phyloP scores from a whole-genome alignment of 2,888 invertebrate species.

The Lymantria dispar region DNA sequence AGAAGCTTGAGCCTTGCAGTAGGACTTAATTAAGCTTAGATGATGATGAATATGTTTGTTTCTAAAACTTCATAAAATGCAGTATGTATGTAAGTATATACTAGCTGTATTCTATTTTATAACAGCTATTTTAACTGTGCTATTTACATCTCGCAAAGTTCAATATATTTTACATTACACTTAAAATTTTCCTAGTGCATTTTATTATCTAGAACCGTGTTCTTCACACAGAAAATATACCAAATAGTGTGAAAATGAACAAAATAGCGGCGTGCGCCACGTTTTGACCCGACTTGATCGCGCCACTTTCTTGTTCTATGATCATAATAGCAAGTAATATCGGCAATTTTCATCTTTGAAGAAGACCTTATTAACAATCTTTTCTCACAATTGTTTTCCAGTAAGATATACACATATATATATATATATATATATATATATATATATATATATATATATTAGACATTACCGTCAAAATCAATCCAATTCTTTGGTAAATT shows the following conservation, averaged over 20 bases:
- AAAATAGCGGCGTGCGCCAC: constrained; percentile 46
- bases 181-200: constrained; percentile 1
- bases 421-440: no score
- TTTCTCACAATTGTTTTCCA: constrained; percentile 54
- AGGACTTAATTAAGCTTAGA: no score
- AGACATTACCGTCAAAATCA: no score
- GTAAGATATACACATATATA: constrained; percentile 12
- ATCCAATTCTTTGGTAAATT: no score
- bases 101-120: constrained; percentile 9
- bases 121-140: constrained; percentile 2
- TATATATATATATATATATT: no score
- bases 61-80: background rate
- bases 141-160: background rate
- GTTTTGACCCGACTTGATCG: constrained; percentile 50
- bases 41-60: background rate
- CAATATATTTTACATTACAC: background rate
- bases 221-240: constrained; percentile 37
- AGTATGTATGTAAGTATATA: background rate
- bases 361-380: constrained; percentile 55
- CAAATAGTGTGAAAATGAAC: constrained; percentile 62
- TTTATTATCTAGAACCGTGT: constrained; percentile 2
- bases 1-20: no score
- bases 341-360: constrained; percentile 63
- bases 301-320: constrained; percentile 67
- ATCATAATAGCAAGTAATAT: constrained; percentile 69